Evolutionary conservation across 2,797 vertebrate species (phyloP).

Genomic region (Spondyliosoma cantharus): DNA sequence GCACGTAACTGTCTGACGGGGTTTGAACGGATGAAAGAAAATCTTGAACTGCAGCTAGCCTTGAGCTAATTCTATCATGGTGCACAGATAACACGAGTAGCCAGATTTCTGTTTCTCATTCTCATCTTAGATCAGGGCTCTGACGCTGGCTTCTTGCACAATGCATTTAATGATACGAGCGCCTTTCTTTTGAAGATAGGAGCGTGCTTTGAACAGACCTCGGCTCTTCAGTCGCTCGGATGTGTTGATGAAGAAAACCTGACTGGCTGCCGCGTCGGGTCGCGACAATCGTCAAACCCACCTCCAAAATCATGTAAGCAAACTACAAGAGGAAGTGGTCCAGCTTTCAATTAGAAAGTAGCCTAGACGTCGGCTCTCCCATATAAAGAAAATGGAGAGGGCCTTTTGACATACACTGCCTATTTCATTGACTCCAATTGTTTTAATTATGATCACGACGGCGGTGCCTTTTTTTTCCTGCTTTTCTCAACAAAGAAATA

Average conservation of each 20-base stretch:
- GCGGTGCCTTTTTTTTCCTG: constrained; percentile 39
- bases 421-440: constrained; percentile 57
- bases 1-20: constrained; percentile 39
- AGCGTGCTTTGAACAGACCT: constrained; percentile 70
- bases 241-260: constrained; percentile 61
- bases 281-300: constrained; percentile 41
- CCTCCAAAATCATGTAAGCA: constrained; percentile 15
- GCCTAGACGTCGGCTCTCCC: not conserved
- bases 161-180: constrained; percentile 56
- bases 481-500: constrained; percentile 65
- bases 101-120: constrained; percentile 71
- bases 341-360: not conserved
- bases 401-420: constrained; percentile 62
- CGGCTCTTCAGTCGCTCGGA: constrained; percentile 53
- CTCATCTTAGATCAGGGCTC: constrained; percentile 70
- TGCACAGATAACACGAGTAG: constrained; percentile 62
- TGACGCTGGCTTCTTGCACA: constrained; percentile 50
- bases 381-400: constrained; percentile 27
- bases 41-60: constrained; percentile 64
- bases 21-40: constrained; percentile 71
- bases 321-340: constrained; percentile 6
- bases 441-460: constrained; percentile 72
- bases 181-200: constrained; percentile 66
- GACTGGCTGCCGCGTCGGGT: constrained; percentile 56
- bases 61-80: constrained; percentile 72